Evolutionary conservation across 2,113 vertebrate genomes (phyloP), one percentile per base, ranked within the genome.

Genomic region (Oceanodroma tethys): DNA sequence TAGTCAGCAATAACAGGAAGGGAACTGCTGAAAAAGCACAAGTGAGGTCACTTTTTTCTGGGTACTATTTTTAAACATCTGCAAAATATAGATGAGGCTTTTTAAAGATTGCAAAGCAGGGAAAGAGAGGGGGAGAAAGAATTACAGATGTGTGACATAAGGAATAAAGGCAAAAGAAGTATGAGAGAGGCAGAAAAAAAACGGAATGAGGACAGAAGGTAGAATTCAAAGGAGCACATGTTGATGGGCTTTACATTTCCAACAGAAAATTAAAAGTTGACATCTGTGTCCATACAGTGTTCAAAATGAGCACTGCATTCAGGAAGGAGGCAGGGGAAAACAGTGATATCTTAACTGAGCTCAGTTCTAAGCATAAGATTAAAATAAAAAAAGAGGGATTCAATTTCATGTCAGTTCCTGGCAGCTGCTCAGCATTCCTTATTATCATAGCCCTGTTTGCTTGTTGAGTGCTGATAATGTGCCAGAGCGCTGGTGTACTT

Each of bases 1-100:
- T 0, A 92, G 86, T 38, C 81, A 91, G 67, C 81, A 97, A 75
- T 52, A 96, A 96, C 75, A 95, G 81, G 83, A 95, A 97, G 13
- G 5, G 79, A 95, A 93, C 62, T 71, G 78, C 90, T 90, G 74
- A 90, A 86, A 96, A 94, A 75, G 79, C 56, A 59, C 7, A 29
- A 56, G 25, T 32, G 86, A 82, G 32, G 81, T 88, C 66, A 81
- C 52, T 32, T 59, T 93, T 70, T 79, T 79, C 63, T 52, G 53
- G n/a, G 36, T 38, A 43, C 16, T 71, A 38, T 48, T 94, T 95
- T 75, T 32, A 19, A 53, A 91, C 53, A 68, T 21, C 52, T 92
- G 67, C 47, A 91, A 80, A 92, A 95, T 27, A 84, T 0, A 79
- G 23, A 84, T 32, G 42, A 81, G 38, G 11, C 7, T 74, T 92